A percentile compares a stretch with the other conserved stretches of the same genome.
phyloP scores from a whole-genome alignment of 2,113 vertebrate species.

The Nerophis lumbriciformis region DNA sequence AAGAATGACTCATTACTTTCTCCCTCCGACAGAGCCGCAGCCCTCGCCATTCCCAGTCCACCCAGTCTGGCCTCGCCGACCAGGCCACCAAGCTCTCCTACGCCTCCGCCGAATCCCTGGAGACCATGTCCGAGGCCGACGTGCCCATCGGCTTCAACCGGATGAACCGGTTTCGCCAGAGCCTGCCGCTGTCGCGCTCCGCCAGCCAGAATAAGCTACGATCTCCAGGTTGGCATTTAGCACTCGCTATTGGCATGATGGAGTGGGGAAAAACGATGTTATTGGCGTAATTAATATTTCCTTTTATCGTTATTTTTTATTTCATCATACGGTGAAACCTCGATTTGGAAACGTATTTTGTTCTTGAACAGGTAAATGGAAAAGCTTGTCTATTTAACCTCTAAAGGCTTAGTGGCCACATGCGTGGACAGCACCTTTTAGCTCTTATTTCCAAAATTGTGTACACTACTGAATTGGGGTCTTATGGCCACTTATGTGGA shows the following conservation, averaged over 20 bases:
- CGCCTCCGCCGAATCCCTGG: slow-evolving; percentile 93
- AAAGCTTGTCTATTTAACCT: too few relatives aligned
- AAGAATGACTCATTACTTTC: too few relatives aligned
- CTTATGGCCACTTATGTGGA: too few relatives aligned
- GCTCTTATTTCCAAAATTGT: too few relatives aligned
- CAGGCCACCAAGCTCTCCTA: slow-evolving; percentile 95
- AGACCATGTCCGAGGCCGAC: slow-evolving; percentile 98
- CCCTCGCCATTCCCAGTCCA: slow-evolving; percentile 89
- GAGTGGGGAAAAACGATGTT: too few relatives aligned
- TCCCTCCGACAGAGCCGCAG: slow-evolving; percentile 81
- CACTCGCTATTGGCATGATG: neutral
- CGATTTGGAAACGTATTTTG: too few relatives aligned
- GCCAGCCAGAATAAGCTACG: slow-evolving; percentile 97
- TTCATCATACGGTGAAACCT: neutral
- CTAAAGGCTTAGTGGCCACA: too few relatives aligned
- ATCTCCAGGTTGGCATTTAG: slow-evolving; percentile 76
- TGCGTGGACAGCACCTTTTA: too few relatives aligned
- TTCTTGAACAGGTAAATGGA: too few relatives aligned
- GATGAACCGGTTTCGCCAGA: slow-evolving; percentile 97
- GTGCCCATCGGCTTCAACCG: slow-evolving; percentile 94
- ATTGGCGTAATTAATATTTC: neutral
- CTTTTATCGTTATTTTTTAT: neutral
- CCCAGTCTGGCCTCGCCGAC: slow-evolving; percentile 93
- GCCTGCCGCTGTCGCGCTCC: slow-evolving; percentile 91
- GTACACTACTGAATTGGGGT: too few relatives aligned